Percentiles rank a stretch among this genome's conserved stretches.
These are phyloP conservation scores for Aplysia californica DNA, from an alignment of 1,140 invertebrate species.

Conservation along the genomic window DNA sequence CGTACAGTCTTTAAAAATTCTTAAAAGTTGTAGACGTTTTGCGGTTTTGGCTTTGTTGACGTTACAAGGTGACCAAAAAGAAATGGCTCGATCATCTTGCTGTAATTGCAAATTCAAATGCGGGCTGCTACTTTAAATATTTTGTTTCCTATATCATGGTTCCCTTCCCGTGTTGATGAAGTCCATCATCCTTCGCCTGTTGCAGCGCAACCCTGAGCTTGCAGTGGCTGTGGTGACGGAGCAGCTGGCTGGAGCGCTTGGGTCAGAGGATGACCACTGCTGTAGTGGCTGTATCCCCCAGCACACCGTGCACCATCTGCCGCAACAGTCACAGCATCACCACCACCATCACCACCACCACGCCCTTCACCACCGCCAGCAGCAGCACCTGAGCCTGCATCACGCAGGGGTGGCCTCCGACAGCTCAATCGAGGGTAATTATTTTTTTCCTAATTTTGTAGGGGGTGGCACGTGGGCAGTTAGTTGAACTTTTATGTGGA, in stretches of 20 bases:
- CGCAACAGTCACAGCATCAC: slow-evolving; percentile 16
- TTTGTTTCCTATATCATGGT: too few relatives aligned
- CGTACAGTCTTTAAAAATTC: too few relatives aligned
- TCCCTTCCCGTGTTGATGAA: too few relatives aligned
- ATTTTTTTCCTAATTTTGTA: too few relatives aligned
- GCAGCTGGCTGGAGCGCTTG: slow-evolving; percentile 12
- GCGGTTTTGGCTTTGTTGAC: too few relatives aligned
- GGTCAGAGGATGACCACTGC: slow-evolving; percentile 12
- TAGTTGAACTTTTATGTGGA: neutral
- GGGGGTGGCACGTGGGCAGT: neutral
- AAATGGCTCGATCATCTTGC: too few relatives aligned
- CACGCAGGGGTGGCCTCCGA: slow-evolving; percentile 29
- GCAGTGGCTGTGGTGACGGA: slow-evolving; percentile 7
- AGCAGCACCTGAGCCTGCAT: slow-evolving; percentile 19
- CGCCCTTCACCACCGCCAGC: slow-evolving; percentile 14
- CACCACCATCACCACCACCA: slow-evolving; percentile 10
- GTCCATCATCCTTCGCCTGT: too few relatives aligned
- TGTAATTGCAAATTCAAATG: too few relatives aligned
- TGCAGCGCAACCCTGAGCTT: slow-evolving; percentile 15
- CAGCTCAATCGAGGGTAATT: slow-evolving; percentile 34
- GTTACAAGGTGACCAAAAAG: too few relatives aligned
- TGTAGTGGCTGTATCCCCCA: slow-evolving; percentile 18
- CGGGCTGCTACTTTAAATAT: too few relatives aligned
- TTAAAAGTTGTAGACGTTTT: too few relatives aligned
- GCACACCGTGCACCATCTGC: slow-evolving; percentile 24